These are phyloP conservation scores for Aleadryas rufinucha DNA, from an alignment of 2,113 vertebrate genomes.

Conservation along the genomic window DNA sequence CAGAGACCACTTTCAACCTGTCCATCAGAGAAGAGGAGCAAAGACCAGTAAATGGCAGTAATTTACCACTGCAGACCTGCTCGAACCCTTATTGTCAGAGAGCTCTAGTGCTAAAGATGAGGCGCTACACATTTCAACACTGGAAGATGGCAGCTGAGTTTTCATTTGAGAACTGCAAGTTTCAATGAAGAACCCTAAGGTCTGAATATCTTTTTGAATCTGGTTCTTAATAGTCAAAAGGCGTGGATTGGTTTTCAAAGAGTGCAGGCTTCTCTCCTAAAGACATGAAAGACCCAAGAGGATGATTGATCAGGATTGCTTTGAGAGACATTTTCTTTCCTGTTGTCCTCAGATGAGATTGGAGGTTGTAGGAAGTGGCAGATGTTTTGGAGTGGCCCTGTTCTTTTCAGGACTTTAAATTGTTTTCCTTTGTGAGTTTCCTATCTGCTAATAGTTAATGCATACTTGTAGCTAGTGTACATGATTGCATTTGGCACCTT, in stretches of 20 bases:
- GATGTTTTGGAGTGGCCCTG: neutral
- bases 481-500: neutral
- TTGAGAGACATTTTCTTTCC: neutral
- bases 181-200: neutral
- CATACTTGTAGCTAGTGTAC: neutral
- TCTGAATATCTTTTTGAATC: neutral
- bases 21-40: neutral
- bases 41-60: neutral
- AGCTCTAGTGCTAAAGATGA: neutral
- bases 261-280: neutral
- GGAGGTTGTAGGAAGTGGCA: neutral
- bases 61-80: neutral
- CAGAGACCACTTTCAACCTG: neutral
- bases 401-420: neutral
- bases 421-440: neutral
- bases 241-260: neutral
- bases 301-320: neutral
- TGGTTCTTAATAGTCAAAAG: neutral
- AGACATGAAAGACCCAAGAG: neutral
- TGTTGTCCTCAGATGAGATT: neutral
- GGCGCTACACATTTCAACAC: neutral
- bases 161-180: neutral
- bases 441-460: neutral
- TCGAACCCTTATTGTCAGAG: neutral
- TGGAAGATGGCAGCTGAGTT: neutral